Evolutionary conservation across 2,113 vertebrate species (phyloP).

Genomic region (Centropus unirufus): DNA sequence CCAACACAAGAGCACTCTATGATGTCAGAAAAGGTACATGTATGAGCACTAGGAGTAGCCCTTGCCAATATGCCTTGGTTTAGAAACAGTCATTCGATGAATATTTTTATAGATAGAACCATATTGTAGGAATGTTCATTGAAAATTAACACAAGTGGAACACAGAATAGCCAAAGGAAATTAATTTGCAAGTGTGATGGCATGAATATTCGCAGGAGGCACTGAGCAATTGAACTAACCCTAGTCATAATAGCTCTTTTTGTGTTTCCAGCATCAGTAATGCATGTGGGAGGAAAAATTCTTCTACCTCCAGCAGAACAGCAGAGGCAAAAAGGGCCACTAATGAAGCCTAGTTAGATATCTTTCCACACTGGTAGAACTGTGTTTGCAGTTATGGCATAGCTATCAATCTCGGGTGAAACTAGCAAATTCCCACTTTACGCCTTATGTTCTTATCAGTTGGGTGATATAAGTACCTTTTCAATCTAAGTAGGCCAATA

Average conservation of each 20-base stretch:
- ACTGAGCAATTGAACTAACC: background rate
- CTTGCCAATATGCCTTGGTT: background rate
- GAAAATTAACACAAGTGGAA: constrained; percentile 39
- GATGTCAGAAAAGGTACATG: background rate
- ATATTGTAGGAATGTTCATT: background rate
- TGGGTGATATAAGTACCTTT: background rate
- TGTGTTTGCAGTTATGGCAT: background rate
- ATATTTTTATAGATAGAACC: background rate
- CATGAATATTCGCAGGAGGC: background rate
- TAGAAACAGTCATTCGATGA: background rate
- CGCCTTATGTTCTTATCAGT: background rate
- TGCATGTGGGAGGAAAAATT: background rate
- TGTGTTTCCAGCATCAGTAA: background rate
- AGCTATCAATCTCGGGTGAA: background rate
- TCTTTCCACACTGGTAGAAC: background rate
- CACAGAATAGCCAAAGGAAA: constrained; percentile 42
- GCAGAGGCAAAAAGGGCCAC: background rate
- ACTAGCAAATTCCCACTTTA: background rate
- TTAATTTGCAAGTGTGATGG: constrained; percentile 11
- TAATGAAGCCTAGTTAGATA: background rate
- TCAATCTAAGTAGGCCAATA: background rate
- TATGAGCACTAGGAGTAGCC: background rate
- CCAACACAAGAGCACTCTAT: background rate
- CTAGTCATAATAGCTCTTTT: background rate
- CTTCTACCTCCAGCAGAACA: background rate